phyloP scores from a whole-genome alignment of 2,888 invertebrate genomes.

The Anarsia innoxiella region DNA sequence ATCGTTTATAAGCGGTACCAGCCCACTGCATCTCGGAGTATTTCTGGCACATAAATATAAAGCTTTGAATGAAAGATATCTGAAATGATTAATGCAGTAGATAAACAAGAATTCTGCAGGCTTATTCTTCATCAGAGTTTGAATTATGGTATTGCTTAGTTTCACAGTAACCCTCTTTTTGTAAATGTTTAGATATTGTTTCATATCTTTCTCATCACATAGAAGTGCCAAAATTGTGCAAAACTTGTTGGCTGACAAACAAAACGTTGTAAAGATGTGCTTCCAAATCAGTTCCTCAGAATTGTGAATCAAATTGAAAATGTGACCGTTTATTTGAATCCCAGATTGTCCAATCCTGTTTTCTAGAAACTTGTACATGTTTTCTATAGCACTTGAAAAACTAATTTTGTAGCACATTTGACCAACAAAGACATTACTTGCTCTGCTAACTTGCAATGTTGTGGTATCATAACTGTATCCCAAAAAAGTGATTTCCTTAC shows the following conservation, averaged over 20 bases:
- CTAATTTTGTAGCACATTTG: conserved; percentile 66
- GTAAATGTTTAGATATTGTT: conserved; percentile 40
- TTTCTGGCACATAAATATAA: conserved; percentile 50
- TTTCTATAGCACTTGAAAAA: conserved; percentile 43
- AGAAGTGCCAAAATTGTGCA: conserved; percentile 57
- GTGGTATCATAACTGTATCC: conserved; percentile 56
- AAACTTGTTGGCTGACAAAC: conserved; percentile 65
- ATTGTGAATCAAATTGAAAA: conserved; percentile 57
- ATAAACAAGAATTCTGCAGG: conserved; percentile 39
- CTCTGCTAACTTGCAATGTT: conserved; percentile 52
- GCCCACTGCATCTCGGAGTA: conserved; percentile 48
- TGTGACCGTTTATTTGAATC: conserved; percentile 55
- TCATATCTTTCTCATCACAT: conserved; percentile 44
- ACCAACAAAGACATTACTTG: conserved; percentile 51
- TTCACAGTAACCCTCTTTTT: conserved; percentile 60
- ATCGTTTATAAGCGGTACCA: conserved; percentile 42
- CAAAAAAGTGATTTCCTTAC: conserved; percentile 50
- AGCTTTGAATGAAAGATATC: conserved; percentile 58
- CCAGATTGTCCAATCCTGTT: conserved; percentile 62
- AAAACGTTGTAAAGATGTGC: conserved; percentile 58
- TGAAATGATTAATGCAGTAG: conserved; percentile 65
- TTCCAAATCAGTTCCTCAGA: conserved; percentile 52
- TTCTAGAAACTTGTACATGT: conserved; percentile 52
- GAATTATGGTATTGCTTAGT: conserved; percentile 52
- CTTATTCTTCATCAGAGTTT: conserved; percentile 42